Conservation (phyloP, 2,797 vertebrate species). For the Coreius guichenoti region DNA sequence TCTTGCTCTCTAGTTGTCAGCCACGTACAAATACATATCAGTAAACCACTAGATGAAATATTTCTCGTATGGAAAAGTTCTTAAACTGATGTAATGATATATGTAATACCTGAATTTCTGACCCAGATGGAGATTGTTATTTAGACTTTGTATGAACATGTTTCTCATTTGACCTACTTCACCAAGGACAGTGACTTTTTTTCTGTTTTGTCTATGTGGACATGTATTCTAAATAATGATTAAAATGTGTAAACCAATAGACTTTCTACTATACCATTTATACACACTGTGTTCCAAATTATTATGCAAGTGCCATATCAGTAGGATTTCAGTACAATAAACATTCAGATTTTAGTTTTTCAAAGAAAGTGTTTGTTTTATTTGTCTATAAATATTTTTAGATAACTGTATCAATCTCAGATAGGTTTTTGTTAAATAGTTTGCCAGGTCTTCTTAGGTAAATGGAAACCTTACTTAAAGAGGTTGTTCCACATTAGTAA, state of each 20-base stretch:
- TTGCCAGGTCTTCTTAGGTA: too few relatives aligned
- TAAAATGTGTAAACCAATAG: not conserved
- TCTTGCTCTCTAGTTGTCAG: not conserved
- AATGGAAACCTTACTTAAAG: too few relatives aligned
- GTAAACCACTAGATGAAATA: not conserved
- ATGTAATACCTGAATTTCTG: not conserved
- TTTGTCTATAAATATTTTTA: too few relatives aligned
- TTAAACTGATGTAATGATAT: not conserved
- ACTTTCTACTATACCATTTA: not conserved
- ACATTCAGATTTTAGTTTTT: too few relatives aligned
- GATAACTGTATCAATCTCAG: too few relatives aligned
- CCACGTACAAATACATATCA: not conserved
- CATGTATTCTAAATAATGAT: not conserved
- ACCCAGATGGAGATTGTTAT: not conserved
- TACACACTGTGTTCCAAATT: too few relatives aligned
- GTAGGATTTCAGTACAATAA: too few relatives aligned
- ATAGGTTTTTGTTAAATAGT: too few relatives aligned
- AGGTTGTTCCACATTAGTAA: too few relatives aligned
- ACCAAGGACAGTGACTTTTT: not conserved
- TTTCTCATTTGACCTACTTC: not conserved
- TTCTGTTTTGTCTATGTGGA: not conserved
- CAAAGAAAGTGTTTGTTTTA: too few relatives aligned
- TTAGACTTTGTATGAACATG: not conserved
- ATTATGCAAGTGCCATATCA: too few relatives aligned
- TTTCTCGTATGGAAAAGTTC: not conserved